Percentiles rank a stretch among this genome's conserved stretches.
These are phyloP conservation scores for Leptatherina wallacei DNA, from an alignment of 2,797 vertebrate species.

Conservation along the genomic window DNA sequence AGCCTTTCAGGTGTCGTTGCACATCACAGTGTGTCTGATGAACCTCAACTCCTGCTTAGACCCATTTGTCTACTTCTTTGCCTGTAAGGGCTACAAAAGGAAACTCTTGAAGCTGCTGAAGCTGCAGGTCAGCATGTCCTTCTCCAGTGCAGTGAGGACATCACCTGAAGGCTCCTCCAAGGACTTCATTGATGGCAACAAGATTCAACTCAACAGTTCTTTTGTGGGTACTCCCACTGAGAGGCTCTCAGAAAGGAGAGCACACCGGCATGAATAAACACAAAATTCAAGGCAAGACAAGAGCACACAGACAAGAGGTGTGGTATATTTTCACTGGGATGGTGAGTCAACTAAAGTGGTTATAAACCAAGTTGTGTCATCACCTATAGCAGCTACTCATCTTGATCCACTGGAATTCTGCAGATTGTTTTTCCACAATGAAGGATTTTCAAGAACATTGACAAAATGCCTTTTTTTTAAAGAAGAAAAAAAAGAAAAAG, in stretches of 20 bases:
- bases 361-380: constrained; percentile 4
- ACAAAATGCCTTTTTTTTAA: neutral
- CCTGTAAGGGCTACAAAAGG: constrained; percentile 97
- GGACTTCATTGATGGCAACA: constrained; percentile 78
- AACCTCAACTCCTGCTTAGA: constrained; percentile 96
- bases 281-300: neutral
- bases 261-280: constrained; percentile 3
- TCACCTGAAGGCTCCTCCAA: constrained; percentile 90
- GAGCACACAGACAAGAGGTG: neutral
- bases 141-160: constrained; percentile 90
- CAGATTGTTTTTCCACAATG: constrained; percentile 10
- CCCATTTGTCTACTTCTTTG: constrained; percentile 98
- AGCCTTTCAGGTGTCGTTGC: constrained; percentile 92
- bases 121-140: constrained; percentile 88
- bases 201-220: constrained; percentile 71
- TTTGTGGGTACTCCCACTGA: constrained; percentile 17
- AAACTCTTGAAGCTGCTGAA: constrained; percentile 91
- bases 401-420: neutral
- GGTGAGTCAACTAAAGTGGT: neutral
- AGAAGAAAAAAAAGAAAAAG: neutral
- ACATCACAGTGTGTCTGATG: constrained; percentile 93
- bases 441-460: neutral
- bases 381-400: constrained; percentile 5
- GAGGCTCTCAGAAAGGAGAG: constrained; percentile 41
- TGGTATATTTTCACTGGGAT: neutral